Percentiles rank a stretch among this genome's conserved stretches.
phyloP scores from a whole-genome alignment of 2,888 invertebrate genomes.

The Amaurobius ferox region DNA sequence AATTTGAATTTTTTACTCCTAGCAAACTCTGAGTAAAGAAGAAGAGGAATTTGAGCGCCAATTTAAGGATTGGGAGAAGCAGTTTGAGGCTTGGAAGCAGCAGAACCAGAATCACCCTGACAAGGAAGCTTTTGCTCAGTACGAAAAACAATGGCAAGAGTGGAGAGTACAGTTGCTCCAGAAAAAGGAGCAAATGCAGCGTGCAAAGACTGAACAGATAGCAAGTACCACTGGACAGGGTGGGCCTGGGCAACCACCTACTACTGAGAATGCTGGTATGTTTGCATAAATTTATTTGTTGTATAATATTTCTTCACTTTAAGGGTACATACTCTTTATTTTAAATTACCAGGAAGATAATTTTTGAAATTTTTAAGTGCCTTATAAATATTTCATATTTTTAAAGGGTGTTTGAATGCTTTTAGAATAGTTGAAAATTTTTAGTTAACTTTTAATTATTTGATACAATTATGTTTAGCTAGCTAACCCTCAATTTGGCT shows the following conservation, averaged over 20 bases:
- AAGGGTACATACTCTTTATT: too few species aligned
- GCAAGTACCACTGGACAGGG: constrained; percentile 6
- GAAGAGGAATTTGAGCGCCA: constrained; percentile 75
- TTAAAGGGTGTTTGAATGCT: too few species aligned
- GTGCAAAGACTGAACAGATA: constrained; percentile 43
- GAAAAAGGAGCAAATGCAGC: constrained; percentile 71
- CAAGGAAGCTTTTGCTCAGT: constrained; percentile 77
- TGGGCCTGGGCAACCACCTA: neutral
- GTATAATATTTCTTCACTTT: too few species aligned
- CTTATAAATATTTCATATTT: too few species aligned
- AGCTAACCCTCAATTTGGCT: too few species aligned
- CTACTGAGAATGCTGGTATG: neutral
- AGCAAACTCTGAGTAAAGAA: constrained; percentile 68
- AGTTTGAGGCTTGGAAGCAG: constrained; percentile 78
- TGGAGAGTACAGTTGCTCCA: constrained; percentile 74
- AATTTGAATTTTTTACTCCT: too few species aligned
- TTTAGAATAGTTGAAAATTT: too few species aligned
- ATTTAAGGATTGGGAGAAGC: constrained; percentile 78
- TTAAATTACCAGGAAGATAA: too few species aligned
- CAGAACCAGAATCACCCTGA: constrained; percentile 79
- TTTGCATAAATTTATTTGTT: too few species aligned
- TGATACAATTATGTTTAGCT: too few species aligned
- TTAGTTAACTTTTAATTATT: too few species aligned
- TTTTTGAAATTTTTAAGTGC: too few species aligned
- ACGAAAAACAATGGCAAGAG: constrained; percentile 78